These are phyloP conservation scores for Lycocerus yunnanus DNA, from an alignment of 2,888 invertebrate genomes.

Conservation along the genomic window DNA sequence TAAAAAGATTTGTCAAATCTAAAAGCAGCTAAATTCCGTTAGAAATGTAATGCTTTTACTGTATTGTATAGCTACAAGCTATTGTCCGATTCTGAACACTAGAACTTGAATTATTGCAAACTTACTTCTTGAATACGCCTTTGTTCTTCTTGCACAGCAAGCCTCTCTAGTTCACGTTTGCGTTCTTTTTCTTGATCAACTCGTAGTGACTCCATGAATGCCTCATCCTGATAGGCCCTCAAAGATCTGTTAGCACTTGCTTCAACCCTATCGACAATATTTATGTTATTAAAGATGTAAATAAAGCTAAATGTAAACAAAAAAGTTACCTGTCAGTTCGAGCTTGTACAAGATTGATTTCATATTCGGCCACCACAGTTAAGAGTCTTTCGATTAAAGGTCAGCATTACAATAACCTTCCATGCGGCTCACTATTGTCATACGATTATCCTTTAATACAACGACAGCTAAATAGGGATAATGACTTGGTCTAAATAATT, in stretches of 20 bases:
- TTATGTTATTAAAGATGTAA: neutral
- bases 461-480: conserved; percentile 91
- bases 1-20: too few species aligned
- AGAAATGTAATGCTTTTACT: too few species aligned
- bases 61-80: neutral
- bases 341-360: conserved; percentile 83
- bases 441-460: conserved; percentile 85
- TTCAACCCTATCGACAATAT: conserved; percentile 65
- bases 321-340: conserved; percentile 76
- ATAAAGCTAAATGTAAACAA: neutral
- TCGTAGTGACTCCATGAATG: conserved; percentile 86
- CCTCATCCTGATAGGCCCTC: conserved; percentile 90
- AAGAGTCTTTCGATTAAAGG: conserved; percentile 74
- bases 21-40: too few species aligned
- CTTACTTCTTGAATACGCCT: conserved; percentile 51
- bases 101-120: neutral
- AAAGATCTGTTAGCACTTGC: conserved; percentile 84
- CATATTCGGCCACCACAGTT: conserved; percentile 82
- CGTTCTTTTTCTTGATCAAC: conserved; percentile 96
- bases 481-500: conserved; percentile 79
- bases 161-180: conserved; percentile 63
- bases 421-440: conserved; percentile 75
- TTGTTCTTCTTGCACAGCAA: conserved; percentile 60
- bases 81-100: neutral
- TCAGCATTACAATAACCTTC: conserved; percentile 81